Percentiles rank a stretch among this genome's conserved stretches.
Evolutionary conservation across 1,140 invertebrate species (phyloP).

Genomic region (Calephelis virginiensis): DNA sequence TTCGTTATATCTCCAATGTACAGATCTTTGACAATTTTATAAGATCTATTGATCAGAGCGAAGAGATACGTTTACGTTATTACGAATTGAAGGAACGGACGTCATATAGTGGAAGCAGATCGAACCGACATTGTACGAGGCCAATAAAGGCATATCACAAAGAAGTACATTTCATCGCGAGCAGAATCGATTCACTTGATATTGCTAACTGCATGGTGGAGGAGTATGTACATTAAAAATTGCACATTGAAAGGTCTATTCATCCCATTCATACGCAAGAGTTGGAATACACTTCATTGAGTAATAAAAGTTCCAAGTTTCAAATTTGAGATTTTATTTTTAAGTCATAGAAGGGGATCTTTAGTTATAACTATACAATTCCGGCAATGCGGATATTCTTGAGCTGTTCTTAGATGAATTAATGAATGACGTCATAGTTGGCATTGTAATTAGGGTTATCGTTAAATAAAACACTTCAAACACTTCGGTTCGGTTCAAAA

Average conservation of each 20-base stretch:
- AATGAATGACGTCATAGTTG: too few relatives aligned
- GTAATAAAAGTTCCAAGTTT: too few relatives aligned
- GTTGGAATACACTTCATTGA: conserved; percentile 24
- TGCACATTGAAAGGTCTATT: conserved; percentile 46
- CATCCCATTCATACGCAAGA: conserved; percentile 37
- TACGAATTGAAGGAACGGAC: conserved; percentile 41
- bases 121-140: conserved; percentile 42
- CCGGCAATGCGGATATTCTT: too few relatives aligned
- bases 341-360: too few relatives aligned
- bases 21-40: conserved; percentile 9
- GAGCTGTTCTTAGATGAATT: too few relatives aligned
- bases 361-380: too few relatives aligned
- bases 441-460: too few relatives aligned
- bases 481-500: too few relatives aligned
- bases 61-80: conserved; percentile 45
- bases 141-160: conserved; percentile 45
- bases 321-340: too few relatives aligned
- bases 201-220: conserved; percentile 36
- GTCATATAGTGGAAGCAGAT: conserved; percentile 38
- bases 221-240: conserved; percentile 50
- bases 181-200: conserved; percentile 41
- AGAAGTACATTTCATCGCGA: conserved; percentile 38
- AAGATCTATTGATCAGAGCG: conserved; percentile 18
- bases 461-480: too few relatives aligned
- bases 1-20: too few relatives aligned